Evolutionary conservation across 1,140 invertebrate genomes (phyloP).

Genomic region (Protaetia brevitarsis): DNA sequence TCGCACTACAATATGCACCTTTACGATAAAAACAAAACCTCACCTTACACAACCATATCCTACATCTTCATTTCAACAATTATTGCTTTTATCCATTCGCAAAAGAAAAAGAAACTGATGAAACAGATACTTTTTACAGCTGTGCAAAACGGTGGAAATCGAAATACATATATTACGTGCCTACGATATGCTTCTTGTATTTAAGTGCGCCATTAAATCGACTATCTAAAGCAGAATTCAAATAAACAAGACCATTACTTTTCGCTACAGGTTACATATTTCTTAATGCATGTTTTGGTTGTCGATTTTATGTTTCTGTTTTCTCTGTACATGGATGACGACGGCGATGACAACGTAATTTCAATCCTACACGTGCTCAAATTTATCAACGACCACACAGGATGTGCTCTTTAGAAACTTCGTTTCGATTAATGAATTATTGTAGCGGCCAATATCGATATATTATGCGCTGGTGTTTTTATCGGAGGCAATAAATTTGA

Average conservation of each 20-base stretch:
- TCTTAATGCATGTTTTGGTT: not conserved
- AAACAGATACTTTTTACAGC: no score
- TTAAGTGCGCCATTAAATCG: not conserved
- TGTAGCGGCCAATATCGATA: not conserved
- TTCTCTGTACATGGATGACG: not conserved
- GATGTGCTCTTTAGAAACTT: not conserved
- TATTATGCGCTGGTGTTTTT: not conserved
- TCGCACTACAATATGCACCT: no score
- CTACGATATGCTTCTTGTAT: not conserved
- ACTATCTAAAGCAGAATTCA: not conserved
- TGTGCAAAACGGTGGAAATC: no score
- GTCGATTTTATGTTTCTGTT: not conserved
- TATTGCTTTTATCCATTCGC: no score
- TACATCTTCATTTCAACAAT: no score
- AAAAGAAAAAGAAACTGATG: no score
- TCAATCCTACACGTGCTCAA: constrained; percentile 11
- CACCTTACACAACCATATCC: no score
- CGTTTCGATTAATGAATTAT: constrained; percentile 11
- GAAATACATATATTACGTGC: not conserved
- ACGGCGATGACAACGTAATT: constrained; percentile 7
- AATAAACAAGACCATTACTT: constrained; percentile 10
- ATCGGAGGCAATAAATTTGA: not conserved
- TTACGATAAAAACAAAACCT: no score
- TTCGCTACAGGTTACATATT: not conserved
- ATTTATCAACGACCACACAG: constrained; percentile 11